Percentiles rank a stretch among this genome's conserved stretches.
Conservation (phyloP, 64 coral and sea anemone genomes). For the Dendronephthya gigantea region DNA sequence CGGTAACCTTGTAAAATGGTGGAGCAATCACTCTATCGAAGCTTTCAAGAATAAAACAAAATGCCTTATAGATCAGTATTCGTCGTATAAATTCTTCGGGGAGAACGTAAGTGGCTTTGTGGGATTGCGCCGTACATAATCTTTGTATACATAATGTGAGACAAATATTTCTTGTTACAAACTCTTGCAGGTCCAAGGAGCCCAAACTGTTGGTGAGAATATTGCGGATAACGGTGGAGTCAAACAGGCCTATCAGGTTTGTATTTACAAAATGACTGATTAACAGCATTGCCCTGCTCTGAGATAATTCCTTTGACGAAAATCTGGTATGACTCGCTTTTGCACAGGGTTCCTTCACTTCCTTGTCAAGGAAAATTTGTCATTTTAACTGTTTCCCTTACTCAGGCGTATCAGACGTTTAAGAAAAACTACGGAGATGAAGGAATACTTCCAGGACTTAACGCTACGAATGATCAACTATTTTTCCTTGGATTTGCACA, state of each 20-base stretch:
- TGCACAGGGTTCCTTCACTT: too few relatives aligned
- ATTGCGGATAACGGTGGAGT: conserved; percentile 77
- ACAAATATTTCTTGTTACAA: too few relatives aligned
- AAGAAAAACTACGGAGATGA: conserved; percentile 48
- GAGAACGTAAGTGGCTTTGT: conserved; percentile 30
- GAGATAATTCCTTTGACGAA: too few relatives aligned
- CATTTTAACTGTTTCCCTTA: too few relatives aligned
- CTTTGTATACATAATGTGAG: too few relatives aligned
- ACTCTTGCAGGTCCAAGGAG: conserved; percentile 61
- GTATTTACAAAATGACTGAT: neutral
- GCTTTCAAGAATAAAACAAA: conserved; percentile 42
- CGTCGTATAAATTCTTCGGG: conserved; percentile 26
- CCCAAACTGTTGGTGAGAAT: conserved; percentile 54
- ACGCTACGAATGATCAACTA: conserved; percentile 70
- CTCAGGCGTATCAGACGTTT: conserved; percentile 60
- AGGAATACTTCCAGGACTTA: conserved; percentile 44
- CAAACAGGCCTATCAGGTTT: conserved; percentile 48
- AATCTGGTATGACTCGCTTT: too few relatives aligned
- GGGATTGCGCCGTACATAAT: too few relatives aligned
- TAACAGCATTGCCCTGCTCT: too few relatives aligned
- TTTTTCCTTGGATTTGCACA: conserved; percentile 82
- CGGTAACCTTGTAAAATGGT: conserved; percentile 49
- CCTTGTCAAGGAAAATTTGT: too few relatives aligned
- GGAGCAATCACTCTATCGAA: conserved; percentile 38
- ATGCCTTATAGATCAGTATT: conserved; percentile 59